Base-by-base conservation (phyloP, 2,888 invertebrate genomes). In the Notodromas monacha region DNA sequence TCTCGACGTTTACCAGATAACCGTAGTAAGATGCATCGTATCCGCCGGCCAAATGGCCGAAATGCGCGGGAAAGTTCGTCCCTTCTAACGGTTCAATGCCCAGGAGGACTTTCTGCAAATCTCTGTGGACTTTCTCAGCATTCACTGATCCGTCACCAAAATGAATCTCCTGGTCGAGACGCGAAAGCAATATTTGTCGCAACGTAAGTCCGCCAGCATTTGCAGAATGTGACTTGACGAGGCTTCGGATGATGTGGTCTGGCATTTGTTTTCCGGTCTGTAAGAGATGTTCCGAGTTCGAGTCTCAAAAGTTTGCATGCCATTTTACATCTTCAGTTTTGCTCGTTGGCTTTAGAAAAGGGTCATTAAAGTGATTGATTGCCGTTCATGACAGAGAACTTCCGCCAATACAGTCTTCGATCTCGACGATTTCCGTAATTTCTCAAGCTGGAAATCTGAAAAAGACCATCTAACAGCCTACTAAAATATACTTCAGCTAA, bases 1-100 rank as follows among this genome's bases (percentile, higher is more conserved):
- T n/a, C 11, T 10, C 12, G 16, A 16, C 26, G 36, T 44, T 40
- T 40, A 55, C 55, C 47, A 56, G 37, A 37, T 56, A 56, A 16
- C 54, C 52, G 38, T 56, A 56, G 37, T 56, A 56, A 36, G 53
- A 52, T 15, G 54, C 53, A 43, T 53, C 54, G 39, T 56, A 56
- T 8, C 52, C 54, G 4, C 49, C 48, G 16, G 48, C 51, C 28
- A 56, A 36, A 39, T 56, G 56, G 14, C 47, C 49, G 41, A 56
- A 55, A n/a, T 48, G 47, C 3, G 53, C 54, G 8, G 54, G 40
- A 48, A 55, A 50, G 40, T 54, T 53, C 15, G 55, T 54, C 15
- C 44, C 46, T 6, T 45, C 44, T 15, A 49, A 48, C 2, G 48
- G 40, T 11, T 45, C 40, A 33, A 54, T 45, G 4, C 49, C 52